Base-by-base conservation (phyloP, 1,140 invertebrate species). In the Brachionus asplanchnoidis region DNA sequence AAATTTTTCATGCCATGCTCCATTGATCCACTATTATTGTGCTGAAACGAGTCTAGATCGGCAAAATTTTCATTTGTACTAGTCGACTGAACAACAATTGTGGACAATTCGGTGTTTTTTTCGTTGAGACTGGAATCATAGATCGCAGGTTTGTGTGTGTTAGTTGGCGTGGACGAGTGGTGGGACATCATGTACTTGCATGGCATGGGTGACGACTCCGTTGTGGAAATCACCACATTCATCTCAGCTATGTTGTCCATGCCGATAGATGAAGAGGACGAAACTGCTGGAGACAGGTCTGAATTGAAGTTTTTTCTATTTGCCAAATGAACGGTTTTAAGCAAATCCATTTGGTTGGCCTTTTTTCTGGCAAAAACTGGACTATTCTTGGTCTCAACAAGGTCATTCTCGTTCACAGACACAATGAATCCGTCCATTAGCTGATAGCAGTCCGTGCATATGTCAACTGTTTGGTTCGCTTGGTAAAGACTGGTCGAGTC, bases 391-490 rank as follows among this genome's bases (percentile, higher is more conserved):
- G 11, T 14, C 12, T 77, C 17, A 14, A 23, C 73, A 4, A 77
- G 11, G 11, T 77, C 73, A 50, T 32, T 77, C 42, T 77, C 73
- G 79, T 82, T 65, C 17, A 56, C 79, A 28, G 50, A 36, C 7
- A 82, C 79, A 6, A 82, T 17, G 12, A 82, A 40, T 26, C 79
- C 79, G 14, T 26, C 65, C 79, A 82, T 82, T 28, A 82, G 28
- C 32, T 82, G 79, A 82, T 82, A 82, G 23, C 79, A 82, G 40
- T 82, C 79, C 3, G 42, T 26, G 32, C 79, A 82, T 7, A 82
- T 28, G 3, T 82, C 79, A 12, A 82, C 7, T 17, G 32, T 14
- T 82, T 68, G 79, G 28, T 65, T 46, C 20, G 42, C 7, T 5
- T 68, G 20, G 11, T 12, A 68, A 12, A 60, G 11, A 12, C 53